Base-by-base conservation (phyloP, 1,140 invertebrate genomes). In the Metaphire vulgaris region DNA sequence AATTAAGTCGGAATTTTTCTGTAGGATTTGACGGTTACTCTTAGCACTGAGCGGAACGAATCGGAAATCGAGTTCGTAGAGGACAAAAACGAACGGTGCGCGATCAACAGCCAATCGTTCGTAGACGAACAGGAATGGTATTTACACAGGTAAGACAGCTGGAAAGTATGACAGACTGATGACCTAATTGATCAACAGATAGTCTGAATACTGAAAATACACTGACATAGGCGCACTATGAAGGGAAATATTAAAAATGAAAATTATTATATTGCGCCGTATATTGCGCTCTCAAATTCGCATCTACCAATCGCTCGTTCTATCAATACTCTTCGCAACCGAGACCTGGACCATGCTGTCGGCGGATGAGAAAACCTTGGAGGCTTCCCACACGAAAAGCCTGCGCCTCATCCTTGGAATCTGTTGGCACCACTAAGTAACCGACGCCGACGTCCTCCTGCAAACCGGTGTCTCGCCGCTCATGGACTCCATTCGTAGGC, bases 21-120 rank as follows among this genome's bases (percentile, higher is more conserved):
- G 21, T 79, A 86, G 85, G 85, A 86, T 78, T 77, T 86, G 32
- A 86, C 85, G 6, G 41, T 30, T 28, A 69, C 30, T 6, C n/a
- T 28, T 26, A 69, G 67, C 30, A 76, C 80, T 26, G 80, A 80
- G 67, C 76, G 77, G 29, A 79, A 79, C 1, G 76, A 78, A 33
- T 69, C 74, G 0, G 78, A 81, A n/a, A 72, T 84, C 1, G 78
- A 80, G 28, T 56, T 84, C 21, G 33, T 80, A 21, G 81, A 82
- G 74, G 82, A 83, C 75, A 64, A 75, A 2, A 74, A 80, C 1
- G 81, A 84, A 72, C 77, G 81, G 28, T 82, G 81, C 64, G 74
- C 76, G 2, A 79, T 84, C 16, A 84, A 83, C 69, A 79, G 80
- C 29, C 77, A 80, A 34, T 82, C 80, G 69, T 83, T 83, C 72